Base-by-base conservation (phyloP, 2,113 vertebrate species). In the Prionailurus viverrinus region DNA sequence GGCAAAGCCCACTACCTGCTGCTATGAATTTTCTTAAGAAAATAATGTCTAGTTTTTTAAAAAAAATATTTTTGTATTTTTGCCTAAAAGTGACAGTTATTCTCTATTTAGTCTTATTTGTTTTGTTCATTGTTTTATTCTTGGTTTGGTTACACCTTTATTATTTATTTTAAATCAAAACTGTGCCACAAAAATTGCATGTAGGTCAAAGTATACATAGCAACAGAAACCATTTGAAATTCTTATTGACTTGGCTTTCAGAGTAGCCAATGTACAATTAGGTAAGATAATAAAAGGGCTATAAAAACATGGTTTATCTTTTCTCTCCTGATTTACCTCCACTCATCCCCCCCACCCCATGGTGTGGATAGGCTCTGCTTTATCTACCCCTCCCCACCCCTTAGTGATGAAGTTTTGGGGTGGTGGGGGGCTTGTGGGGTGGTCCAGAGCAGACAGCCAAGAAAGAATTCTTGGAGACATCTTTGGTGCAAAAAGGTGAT, bases 281-380 rank as follows among this genome's bases (percentile, higher is more conserved):
- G n/a, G 69, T 31, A 80, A 95, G 94, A 86, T 87, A 93, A 92
- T 65, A 45, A 80, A 89, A 41, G 78, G 86, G 27, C 61, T 94
- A 36, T 16, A 73, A 48, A 95, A 91, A 87, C 39, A 82, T 12
- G 14, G 8, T 68, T 25, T 74, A 19, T 39, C n/a, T n/a, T 8
- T 21, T 91, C 15, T 33, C 53, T 82, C 10, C 8, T 69, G 48
- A 39, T 29, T 51, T 29, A 16, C 7, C 5, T 48, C 29, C 80
- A 45, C 45, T 45, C 45, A 9, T 45, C 25, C 25, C 21, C 14
- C 15, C 33, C 25, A 14, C 5, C 61, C 10, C 27, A 21, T 41
- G 3, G 10, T 23, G 19, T 33, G 27, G 18, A 48, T 53, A 0
- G n/a, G 1, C 45, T 88, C 10, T 9, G 66, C 74, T 55, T 82